Conservation (phyloP, 2,888 invertebrate species). For the Leucophora obtusa region DNA sequence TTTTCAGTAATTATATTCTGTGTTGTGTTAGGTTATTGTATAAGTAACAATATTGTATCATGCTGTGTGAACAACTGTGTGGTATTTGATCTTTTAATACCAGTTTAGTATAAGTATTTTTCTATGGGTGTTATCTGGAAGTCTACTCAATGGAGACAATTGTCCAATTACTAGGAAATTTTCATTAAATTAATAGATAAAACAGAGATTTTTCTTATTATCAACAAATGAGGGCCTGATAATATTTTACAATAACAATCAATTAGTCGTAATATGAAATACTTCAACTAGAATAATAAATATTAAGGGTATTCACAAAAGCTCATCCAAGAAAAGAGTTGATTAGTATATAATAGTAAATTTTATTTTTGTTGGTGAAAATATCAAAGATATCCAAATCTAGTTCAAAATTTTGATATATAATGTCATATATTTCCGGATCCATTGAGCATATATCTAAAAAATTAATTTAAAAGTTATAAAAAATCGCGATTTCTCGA, state of each 20-base stretch:
- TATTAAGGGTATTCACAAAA: too few relatives aligned
- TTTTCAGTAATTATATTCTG: not conserved
- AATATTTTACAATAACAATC: not conserved
- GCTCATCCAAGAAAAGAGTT: too few relatives aligned
- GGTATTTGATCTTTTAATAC: conserved; percentile 6
- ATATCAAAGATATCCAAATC: too few relatives aligned
- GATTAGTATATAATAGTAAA: too few relatives aligned
- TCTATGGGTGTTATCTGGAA: conserved; percentile 7
- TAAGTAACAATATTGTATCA: conserved; percentile 41
- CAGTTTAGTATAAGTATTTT: not conserved
- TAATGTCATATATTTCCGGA: too few relatives aligned
- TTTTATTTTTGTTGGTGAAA: too few relatives aligned
- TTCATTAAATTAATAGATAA: conserved; percentile 4
- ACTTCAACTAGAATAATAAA: not conserved
- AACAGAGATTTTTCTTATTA: conserved; percentile 3
- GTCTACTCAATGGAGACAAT: conserved; percentile 28
- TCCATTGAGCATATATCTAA: too few relatives aligned
- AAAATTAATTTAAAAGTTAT: too few relatives aligned
- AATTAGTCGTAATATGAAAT: not conserved
- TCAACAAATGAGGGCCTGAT: not conserved
- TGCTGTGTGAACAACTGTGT: conserved; percentile 38
- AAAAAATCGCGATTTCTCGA: too few relatives aligned
- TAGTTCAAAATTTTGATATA: too few relatives aligned
- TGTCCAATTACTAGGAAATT: conserved; percentile 54
- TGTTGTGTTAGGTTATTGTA: conserved; percentile 21